A percentile compares a stretch with the other conserved stretches of the same genome.
Conservation (phyloP, 2,113 vertebrate species). For the Rissa tridactyla region DNA sequence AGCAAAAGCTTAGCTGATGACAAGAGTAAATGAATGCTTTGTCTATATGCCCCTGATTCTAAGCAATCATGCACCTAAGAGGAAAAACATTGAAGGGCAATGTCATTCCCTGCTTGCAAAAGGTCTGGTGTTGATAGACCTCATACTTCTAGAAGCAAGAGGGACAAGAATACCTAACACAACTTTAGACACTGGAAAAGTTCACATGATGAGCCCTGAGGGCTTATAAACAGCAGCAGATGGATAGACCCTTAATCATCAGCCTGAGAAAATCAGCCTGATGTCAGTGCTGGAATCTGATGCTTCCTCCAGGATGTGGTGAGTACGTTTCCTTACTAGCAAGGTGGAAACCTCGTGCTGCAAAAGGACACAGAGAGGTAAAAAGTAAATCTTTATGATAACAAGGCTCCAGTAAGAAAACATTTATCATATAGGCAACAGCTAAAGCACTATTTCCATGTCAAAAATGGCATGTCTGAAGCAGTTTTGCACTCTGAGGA, state of each 20-base stretch:
- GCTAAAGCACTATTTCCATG: not conserved
- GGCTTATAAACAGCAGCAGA: slow-evolving; percentile 9
- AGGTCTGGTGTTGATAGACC: not conserved
- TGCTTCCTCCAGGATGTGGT: not conserved
- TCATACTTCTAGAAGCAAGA: not conserved
- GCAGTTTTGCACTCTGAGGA: not conserved
- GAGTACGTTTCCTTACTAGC: not conserved
- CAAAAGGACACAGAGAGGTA: not conserved
- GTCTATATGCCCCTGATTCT: not conserved
- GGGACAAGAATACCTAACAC: not conserved
- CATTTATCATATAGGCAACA: not conserved
- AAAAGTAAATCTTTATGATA: not conserved
- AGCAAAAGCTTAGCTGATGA: not conserved
- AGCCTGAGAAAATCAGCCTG: slow-evolving; percentile 7
- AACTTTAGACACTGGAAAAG: not conserved
- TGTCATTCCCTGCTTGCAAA: not conserved
- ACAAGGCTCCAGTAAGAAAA: not conserved
- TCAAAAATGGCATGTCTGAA: not conserved
- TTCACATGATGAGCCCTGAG: not conserved
- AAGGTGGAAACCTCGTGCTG: not conserved
- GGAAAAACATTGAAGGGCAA: not conserved
- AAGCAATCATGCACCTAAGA: not conserved
- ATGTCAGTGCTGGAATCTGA: not conserved
- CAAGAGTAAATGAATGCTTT: not conserved
- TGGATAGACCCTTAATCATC: slow-evolving; percentile 1